Percentiles rank a stretch among this genome's conserved stretches.
These are phyloP conservation scores for Erinaceus europaeus DNA, from an alignment of 2,113 vertebrate genomes.

Conservation along the genomic window DNA sequence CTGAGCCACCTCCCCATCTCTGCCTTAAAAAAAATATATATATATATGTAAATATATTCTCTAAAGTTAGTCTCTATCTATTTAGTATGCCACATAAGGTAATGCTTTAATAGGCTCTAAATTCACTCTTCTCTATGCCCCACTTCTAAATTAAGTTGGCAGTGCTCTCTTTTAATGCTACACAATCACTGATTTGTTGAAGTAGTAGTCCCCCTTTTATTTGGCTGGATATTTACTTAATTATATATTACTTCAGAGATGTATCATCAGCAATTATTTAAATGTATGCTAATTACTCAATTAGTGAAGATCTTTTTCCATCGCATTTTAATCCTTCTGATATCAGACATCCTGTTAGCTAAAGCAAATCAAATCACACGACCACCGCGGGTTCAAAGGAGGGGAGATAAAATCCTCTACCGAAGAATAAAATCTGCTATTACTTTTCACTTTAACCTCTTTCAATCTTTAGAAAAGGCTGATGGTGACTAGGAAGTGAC, in stretches of 20 bases:
- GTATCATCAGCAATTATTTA: neutral
- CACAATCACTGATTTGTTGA: slow-evolving; percentile 18
- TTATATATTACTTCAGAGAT: neutral
- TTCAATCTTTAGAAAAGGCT: neutral
- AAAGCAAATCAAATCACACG: neutral
- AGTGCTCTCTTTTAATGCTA: neutral
- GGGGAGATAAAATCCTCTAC: neutral
- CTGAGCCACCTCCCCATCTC: too few species aligned
- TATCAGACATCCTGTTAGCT: neutral
- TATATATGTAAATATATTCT: too few species aligned
- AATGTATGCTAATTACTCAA: neutral
- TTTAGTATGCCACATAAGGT: neutral
- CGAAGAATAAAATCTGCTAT: neutral
- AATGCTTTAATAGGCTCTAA: neutral
- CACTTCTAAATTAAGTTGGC: neutral
- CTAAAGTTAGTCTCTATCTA: neutral
- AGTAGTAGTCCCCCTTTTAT: neutral
- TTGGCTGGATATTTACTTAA: neutral
- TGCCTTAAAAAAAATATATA: too few species aligned
- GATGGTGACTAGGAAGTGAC: too few species aligned
- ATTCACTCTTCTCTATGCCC: neutral
- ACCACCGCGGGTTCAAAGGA: neutral
- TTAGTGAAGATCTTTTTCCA: neutral
- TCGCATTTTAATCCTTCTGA: slow-evolving; percentile 2
- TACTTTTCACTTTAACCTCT: neutral